These are phyloP conservation scores for Spea multiplicata DNA, from an alignment of 2,113 vertebrate species.

Conservation along the genomic window DNA sequence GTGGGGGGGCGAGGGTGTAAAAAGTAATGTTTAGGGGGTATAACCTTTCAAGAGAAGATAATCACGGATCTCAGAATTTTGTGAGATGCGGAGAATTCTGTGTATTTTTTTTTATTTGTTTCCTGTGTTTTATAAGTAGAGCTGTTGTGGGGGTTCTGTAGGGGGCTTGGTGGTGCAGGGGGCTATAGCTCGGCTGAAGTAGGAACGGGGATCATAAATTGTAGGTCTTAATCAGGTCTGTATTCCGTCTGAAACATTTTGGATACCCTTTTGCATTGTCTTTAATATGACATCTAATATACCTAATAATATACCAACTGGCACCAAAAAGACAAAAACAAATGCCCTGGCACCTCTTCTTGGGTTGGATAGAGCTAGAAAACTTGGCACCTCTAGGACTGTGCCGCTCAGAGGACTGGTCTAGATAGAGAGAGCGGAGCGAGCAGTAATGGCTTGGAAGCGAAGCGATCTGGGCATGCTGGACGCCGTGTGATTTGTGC, in stretches of 20 bases:
- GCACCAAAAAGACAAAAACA: background rate
- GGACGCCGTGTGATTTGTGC: conserved; percentile 12
- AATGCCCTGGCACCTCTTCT: background rate
- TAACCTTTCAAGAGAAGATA: background rate
- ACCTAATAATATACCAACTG: background rate
- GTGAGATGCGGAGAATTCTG: background rate
- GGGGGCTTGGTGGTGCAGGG: background rate
- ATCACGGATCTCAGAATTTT: background rate
- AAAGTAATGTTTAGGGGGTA: background rate
- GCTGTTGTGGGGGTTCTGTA: background rate
- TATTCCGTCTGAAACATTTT: background rate
- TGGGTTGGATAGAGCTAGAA: background rate
- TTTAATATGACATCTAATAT: background rate
- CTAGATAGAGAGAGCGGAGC: background rate
- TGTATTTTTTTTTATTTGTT: background rate
- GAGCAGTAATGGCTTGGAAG: background rate
- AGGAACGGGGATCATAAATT: background rate
- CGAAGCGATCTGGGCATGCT: background rate
- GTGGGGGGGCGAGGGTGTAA: background rate
- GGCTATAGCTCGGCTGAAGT: background rate
- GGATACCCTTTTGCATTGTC: background rate
- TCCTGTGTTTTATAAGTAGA: background rate
- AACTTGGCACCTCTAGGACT: conserved; percentile 3
- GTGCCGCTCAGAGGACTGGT: background rate
- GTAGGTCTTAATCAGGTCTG: background rate